Evolutionary conservation across 2,797 vertebrate genomes (phyloP), one percentile per base, ranked within the genome.

Genomic region (Rhyacichthys aspro): DNA sequence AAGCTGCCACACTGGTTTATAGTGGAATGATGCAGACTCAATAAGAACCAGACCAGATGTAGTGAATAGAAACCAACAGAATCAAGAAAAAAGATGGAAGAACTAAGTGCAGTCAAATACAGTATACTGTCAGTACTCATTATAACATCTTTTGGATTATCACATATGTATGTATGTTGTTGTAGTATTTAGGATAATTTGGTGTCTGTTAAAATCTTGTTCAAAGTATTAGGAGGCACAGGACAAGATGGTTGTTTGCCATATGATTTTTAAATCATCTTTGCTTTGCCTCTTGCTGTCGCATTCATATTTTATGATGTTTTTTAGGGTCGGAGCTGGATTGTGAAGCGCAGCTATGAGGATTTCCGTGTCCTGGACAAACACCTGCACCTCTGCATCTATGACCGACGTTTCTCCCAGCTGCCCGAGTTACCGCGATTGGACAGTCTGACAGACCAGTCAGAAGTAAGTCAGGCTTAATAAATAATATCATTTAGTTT

Each of bases 301-400:
- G 18, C 44, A 9, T 8, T 28, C 14, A 3, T 41, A 19, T 67
- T 55, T 28, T 57, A 3, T 41, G 23, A 9, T 67, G 4, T 0
- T 47, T 54, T 32, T 9, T 78, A 99, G 98, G 96, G 97, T 67
- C 96, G 96, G 55, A 98, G 96, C 89, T 99, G 98, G 97, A 97
- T 98, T 16, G 96, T 99, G 85, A 98, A 95, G 82, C 92, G 98
- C 81, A 98, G 96, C 89, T 99, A 99, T 91, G 98, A 99, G 92
- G 98, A 99, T 91, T 99, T 99, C 77, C 82, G 96, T 12, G 96
- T 98, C 33, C 93, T 99, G 67, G 98, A 99, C 85, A 98, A 98
- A 48, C 97, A 99, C 66, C 95, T 99, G 70, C 98, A 99, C 84
- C 92, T 99, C 4, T 99, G 98, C 84, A 99, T 99, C 77, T 99